phyloP scores from a whole-genome alignment of 2,797 vertebrate species.

The Selene dorsalis region DNA sequence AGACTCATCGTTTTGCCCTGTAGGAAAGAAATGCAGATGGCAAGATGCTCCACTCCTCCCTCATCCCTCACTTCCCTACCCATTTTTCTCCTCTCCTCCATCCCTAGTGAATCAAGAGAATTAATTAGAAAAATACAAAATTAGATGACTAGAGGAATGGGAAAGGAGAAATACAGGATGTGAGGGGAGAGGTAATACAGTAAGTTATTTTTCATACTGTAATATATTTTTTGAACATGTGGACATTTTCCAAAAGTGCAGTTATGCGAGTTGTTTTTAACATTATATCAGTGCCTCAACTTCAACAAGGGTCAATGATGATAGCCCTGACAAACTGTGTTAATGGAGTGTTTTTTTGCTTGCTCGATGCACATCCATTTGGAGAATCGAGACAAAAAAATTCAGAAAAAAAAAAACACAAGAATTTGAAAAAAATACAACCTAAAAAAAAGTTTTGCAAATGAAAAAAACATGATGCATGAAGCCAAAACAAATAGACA shows the following conservation, averaged over 20 bases:
- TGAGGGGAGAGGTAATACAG: slow-evolving; percentile 8
- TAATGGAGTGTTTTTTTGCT: background rate
- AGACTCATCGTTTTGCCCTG: slow-evolving; percentile 70
- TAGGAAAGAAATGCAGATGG: slow-evolving; percentile 79
- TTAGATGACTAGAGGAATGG: slow-evolving; percentile 50
- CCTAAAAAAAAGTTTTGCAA: too few relatives aligned
- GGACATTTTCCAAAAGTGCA: background rate
- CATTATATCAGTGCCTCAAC: background rate
- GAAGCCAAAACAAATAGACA: too few relatives aligned
- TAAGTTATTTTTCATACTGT: slow-evolving; percentile 19
- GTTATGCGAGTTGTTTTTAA: background rate
- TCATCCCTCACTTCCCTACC: slow-evolving; percentile 55
- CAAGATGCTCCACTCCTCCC: slow-evolving; percentile 68
- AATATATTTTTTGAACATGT: slow-evolving; percentile 23
- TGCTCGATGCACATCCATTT: too few relatives aligned
- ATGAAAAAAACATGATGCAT: too few relatives aligned
- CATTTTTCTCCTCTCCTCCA: slow-evolving; percentile 33
- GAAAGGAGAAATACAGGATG: slow-evolving; percentile 5
- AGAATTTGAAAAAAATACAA: too few relatives aligned
- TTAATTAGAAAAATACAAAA: slow-evolving; percentile 73
- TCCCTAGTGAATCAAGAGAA: slow-evolving; percentile 72
- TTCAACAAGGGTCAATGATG: too few relatives aligned
- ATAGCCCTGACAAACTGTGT: background rate
- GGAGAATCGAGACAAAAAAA: too few relatives aligned
- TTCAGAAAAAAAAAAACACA: too few relatives aligned